These are phyloP conservation scores for Eulemur mongoz DNA, from an alignment of 2,797 vertebrate species.

Conservation along the genomic window DNA sequence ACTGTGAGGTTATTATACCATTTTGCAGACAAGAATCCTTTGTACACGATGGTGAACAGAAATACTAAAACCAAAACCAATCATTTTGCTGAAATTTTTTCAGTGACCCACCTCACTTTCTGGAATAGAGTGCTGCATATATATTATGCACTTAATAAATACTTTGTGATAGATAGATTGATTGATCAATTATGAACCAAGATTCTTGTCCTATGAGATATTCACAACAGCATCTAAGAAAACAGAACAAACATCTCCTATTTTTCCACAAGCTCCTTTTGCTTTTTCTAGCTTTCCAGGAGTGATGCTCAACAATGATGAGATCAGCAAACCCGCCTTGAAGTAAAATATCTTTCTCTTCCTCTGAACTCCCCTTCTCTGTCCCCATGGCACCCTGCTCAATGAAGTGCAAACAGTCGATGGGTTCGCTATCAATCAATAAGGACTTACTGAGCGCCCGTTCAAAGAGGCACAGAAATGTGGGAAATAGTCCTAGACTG, in stretches of 20 bases:
- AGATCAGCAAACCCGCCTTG: not conserved
- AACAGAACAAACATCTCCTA: not conserved
- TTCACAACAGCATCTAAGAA: not conserved
- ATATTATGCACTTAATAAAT: not conserved
- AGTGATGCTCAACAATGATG: not conserved
- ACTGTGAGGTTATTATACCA: not conserved
- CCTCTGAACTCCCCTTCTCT: not conserved
- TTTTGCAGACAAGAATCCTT: not conserved
- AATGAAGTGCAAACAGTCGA: not conserved
- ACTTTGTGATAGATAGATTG: not conserved
- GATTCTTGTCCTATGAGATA: not conserved
- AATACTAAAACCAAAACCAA: not conserved
- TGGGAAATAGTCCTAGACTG: accelerated
- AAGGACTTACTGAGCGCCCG: not conserved
- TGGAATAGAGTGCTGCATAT: not conserved
- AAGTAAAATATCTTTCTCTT: not conserved
- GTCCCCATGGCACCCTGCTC: not conserved
- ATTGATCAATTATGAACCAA: not conserved
- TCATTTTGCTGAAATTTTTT: not conserved
- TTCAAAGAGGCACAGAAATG: not conserved
- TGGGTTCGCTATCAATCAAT: not conserved
- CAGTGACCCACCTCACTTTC: not conserved
- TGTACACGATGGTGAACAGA: not conserved
- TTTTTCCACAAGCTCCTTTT: not conserved
- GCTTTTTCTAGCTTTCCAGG: not conserved